Base-by-base conservation (phyloP, 2,797 vertebrate genomes). In the Rousettus madagascariensis region DNA sequence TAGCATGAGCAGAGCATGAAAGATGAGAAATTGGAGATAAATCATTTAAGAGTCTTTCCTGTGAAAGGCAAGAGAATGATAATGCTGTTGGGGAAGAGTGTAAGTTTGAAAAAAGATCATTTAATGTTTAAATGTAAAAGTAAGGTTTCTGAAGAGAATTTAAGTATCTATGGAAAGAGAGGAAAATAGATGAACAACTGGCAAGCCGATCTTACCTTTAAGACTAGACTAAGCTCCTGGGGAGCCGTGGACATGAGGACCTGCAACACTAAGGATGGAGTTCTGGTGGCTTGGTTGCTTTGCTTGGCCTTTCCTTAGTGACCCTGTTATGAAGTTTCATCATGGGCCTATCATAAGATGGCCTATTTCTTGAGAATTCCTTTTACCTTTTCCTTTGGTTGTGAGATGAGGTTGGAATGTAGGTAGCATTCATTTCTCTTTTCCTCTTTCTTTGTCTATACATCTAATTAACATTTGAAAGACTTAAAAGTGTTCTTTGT, bases 261-360 rank as follows among this genome's bases (percentile, higher is more conserved):
- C 5, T 51, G 12, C 33, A 22, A 19, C 3, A 4, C 16, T 3
- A 3, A 15, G 5, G 20, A n/a, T 8, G 6, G 1, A 19, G 8
- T 30, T 65, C 88, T 53, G 12, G 16, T 4, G 6, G 16, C 4
- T n/a, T 57, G 24, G 59, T 26, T 22, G 12, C 61, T 51, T 30
- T 20, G 3, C 3, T 19, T 61, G 41, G 43, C 11, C 8, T 53
- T 33, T 75, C 24, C 8, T 79, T 3, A 0, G 9, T 19, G 11
- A 2, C 43, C 16, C 5, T 36, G 9, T 28, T 78, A 28, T 33
- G 36, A 85, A 26, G 26, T 4, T 36, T n/a, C 3, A 9, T 41
- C 0, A 1, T 11, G 28, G 55, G 12, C 28, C 10, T 46, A 0
- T 38, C n/a, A n/a, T 41, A 9, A 46, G 12, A 19, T 43, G 20